These are phyloP conservation scores for Piliocolobus tephrosceles DNA, from an alignment of 2,113 vertebrate species.

Conservation along the genomic window DNA sequence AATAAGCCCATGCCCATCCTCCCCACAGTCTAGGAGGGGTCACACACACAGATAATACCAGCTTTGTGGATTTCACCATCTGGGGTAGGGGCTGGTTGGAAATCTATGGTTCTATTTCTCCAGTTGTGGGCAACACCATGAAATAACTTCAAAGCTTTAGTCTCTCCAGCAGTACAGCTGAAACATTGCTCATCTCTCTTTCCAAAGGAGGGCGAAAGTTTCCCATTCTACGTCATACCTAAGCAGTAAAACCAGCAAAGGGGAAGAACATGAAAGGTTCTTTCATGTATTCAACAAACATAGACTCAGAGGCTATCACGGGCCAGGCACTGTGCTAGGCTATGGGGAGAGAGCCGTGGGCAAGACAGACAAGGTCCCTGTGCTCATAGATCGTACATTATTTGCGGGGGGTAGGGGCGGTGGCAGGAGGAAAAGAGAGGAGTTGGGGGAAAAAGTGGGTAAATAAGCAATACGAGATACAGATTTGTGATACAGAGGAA, in stretches of 20 bases:
- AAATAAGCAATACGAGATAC: not conserved
- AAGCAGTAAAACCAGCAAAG: not conserved
- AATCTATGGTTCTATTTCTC: not conserved
- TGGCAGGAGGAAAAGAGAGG: no score
- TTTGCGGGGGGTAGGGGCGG: fast-evolving
- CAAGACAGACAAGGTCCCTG: not conserved
- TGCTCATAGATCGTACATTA: not conserved
- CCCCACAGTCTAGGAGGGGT: not conserved
- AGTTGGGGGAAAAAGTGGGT: not conserved
- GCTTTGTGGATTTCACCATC: not conserved
- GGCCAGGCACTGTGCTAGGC: not conserved
- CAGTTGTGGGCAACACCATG: not conserved
- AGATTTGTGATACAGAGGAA: not conserved
- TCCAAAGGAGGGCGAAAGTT: not conserved
- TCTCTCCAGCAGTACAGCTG: not conserved
- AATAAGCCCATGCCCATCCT: not conserved
- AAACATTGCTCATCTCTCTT: not conserved
- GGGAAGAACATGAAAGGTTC: not conserved
- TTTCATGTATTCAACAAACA: not conserved
- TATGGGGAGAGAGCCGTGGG: not conserved
- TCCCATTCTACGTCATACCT: not conserved
- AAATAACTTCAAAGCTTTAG: not conserved
- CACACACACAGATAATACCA: no score
- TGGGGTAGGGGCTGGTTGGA: not conserved
- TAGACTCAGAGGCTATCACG: fast-evolving